Percentiles rank a stretch among this genome's conserved stretches.
phyloP scores from a whole-genome alignment of 2,113 vertebrate genomes.

The Diglossa brunneiventris region DNA sequence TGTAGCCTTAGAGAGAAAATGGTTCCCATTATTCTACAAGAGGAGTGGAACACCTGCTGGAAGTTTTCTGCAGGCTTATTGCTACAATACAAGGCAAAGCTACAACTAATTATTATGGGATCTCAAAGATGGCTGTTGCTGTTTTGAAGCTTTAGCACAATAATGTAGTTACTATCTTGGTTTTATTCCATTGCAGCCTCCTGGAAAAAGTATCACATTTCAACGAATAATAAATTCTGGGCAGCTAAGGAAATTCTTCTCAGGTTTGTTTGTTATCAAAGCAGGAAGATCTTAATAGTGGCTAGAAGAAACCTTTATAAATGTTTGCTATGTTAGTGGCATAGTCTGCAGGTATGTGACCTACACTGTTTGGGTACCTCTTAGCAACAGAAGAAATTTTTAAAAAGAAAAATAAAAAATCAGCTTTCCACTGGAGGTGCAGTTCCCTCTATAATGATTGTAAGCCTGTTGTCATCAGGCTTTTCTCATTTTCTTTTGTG shows the following conservation, averaged over 20 bases:
- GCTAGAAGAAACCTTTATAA: neutral
- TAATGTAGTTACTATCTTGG: neutral
- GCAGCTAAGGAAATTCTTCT: neutral
- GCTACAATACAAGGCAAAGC: neutral
- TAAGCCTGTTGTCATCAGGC: neutral
- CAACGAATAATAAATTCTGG: neutral
- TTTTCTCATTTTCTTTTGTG: neutral
- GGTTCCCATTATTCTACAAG: neutral
- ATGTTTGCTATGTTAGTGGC: neutral
- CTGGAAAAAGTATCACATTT: neutral
- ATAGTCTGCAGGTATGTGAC: neutral
- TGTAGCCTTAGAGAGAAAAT: neutral
- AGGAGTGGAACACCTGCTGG: slow-evolving; percentile 15
- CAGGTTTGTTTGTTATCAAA: neutral
- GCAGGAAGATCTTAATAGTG: neutral
- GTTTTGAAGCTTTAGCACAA: neutral
- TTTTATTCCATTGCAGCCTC: neutral
- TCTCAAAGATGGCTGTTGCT: neutral
- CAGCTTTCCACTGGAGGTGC: neutral
- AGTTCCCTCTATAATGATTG: neutral
- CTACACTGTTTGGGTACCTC: neutral
- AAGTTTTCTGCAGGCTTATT: neutral
- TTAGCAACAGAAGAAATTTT: neutral
- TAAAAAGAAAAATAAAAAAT: neutral
- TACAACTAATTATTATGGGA: slow-evolving; percentile 12